Conservation (phyloP, 2,113 vertebrate species). For the Cyanoderma ruficeps region DNA sequence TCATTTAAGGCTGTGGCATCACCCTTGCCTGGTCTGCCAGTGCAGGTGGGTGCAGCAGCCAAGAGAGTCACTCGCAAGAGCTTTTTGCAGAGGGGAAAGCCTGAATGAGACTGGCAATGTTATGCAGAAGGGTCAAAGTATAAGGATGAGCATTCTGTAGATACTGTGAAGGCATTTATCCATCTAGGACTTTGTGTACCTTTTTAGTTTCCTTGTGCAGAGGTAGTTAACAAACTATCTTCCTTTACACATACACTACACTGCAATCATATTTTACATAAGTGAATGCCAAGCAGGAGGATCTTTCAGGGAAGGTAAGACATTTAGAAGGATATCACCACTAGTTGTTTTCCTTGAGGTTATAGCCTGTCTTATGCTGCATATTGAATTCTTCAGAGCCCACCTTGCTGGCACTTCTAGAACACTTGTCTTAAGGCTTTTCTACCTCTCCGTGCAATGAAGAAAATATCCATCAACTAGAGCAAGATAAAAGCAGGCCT, state of each 20-base stretch:
- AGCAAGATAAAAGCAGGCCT: neutral
- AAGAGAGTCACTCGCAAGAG: neutral
- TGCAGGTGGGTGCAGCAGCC: neutral
- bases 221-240: neutral
- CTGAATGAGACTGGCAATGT: neutral
- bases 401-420: neutral
- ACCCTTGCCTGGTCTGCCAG: fast-evolving
- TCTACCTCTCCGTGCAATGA: neutral
- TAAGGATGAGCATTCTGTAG: neutral
- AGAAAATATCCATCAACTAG: neutral
- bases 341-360: neutral
- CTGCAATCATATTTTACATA: neutral
- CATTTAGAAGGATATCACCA: neutral
- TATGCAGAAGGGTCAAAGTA: neutral
- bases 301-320: neutral
- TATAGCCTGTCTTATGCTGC: neutral
- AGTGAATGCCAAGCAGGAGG: neutral
- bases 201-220: neutral
- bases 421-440: neutral
- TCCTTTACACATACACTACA: neutral
- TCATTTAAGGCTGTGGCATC: fast-evolving
- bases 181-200: neutral
- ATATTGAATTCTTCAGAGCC: neutral
- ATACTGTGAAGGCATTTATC: neutral
- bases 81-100: neutral